phyloP scores from a whole-genome alignment of 2,113 vertebrate species.

The Balaeniceps rex region DNA sequence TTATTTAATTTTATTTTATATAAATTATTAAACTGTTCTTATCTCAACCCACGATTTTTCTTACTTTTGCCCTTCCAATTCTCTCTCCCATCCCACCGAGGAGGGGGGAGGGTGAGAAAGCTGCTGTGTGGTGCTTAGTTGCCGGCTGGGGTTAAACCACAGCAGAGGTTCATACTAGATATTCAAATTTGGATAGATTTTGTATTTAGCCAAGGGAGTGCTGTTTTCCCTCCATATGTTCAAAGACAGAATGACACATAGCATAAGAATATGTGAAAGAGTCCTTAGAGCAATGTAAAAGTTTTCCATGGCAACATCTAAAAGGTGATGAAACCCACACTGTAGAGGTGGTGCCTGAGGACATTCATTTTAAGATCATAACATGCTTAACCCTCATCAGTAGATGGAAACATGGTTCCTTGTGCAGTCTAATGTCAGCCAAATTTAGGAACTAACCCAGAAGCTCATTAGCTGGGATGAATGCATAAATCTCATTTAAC shows the following conservation, averaged over 20 bases:
- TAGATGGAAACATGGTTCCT: not conserved
- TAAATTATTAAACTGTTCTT: too few relatives aligned
- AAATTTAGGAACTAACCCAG: not conserved
- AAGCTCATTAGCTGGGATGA: not conserved
- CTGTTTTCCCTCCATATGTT: slow-evolving; percentile 14
- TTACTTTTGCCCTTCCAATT: too few relatives aligned
- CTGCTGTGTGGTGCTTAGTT: too few relatives aligned
- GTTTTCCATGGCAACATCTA: slow-evolving; percentile 52
- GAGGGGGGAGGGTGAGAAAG: too few relatives aligned
- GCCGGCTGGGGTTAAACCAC: too few relatives aligned
- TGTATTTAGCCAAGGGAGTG: not conserved
- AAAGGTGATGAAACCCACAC: slow-evolving; percentile 15
- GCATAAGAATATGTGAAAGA: not conserved
- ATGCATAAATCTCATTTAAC: not conserved
- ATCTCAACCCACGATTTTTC: too few relatives aligned
- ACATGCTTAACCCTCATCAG: not conserved
- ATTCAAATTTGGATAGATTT: not conserved
- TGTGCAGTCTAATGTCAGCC: not conserved
- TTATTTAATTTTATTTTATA: too few relatives aligned
- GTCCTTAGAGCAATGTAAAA: slow-evolving; percentile 16
- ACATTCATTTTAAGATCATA: slow-evolving; percentile 40
- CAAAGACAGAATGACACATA: slow-evolving; percentile 10
- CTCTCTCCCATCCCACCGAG: too few relatives aligned
- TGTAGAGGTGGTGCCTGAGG: slow-evolving; percentile 22
- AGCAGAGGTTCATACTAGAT: not conserved